Base-by-base conservation (phyloP, 2,113 vertebrate genomes). In the Scortum barcoo region DNA sequence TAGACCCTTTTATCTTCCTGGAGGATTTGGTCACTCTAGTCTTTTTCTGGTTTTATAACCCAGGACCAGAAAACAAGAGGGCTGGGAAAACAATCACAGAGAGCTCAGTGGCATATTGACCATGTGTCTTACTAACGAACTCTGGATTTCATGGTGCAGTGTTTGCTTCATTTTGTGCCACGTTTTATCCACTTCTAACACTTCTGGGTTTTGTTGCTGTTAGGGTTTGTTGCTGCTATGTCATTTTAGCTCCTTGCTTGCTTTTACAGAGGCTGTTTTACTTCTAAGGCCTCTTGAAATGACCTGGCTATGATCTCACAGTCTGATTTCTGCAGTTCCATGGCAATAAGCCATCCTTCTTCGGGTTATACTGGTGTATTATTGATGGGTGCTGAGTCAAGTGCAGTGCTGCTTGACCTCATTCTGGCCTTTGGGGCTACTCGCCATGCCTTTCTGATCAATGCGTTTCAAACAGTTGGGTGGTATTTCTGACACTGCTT, bases 331-430 rank as follows among this genome's bases (percentile, higher is more conserved):
- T 50, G 12, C 16, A 50, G 19, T 8, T 42, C 3, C 3, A 13
- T 63, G 36, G 38, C 77, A 65, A 26, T 28, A 22, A 72, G 69
- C 60, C 60, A 46, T 16, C 17, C 30, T n/a, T 36, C 30, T 71
- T n/a, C 1, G 0, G 36, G 63, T 44, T 28, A 17, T 14, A 56
- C 58, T 50, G 16, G 50, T 60, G 42, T 28, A 50, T 67, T 67
- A 74, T 81, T 50, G 44, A 73, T 67, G n/a, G 61, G 0, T 57
- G 40, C 62, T 60, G 42, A 74, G 70, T 73, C 40, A 57, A 20
- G 22, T 58, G 58, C 51, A 46, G 60, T 12, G 26, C 26, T 36
- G 58, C 58, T 46, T 46, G 46, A 56, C 57, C 48, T 79, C 7
- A n/a, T 30, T 24, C 36, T 63, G 58, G 36, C 68, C 58, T 63